Percentiles rank a stretch among this genome's conserved stretches.
These are phyloP conservation scores for Forbesichthys agassizii DNA, from an alignment of 2,113 vertebrate species.

Conservation along the genomic window DNA sequence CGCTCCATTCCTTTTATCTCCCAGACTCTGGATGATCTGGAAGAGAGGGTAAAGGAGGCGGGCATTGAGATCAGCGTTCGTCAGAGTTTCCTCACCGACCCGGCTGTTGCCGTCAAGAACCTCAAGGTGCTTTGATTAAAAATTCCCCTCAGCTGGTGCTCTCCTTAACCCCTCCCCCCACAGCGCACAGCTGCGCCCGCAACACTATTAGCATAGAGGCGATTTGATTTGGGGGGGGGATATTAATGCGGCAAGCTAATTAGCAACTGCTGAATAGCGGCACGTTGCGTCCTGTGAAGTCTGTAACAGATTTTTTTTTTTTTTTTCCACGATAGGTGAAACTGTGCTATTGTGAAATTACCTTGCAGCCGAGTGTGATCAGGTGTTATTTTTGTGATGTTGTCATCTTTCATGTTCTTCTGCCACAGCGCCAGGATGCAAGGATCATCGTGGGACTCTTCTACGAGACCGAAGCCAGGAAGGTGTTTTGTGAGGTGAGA, in stretches of 20 bases:
- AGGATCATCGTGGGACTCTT: slow-evolving; percentile 96
- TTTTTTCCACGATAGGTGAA: neutral
- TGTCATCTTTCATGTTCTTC: slow-evolving; percentile 15
- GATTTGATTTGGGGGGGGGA: slow-evolving; percentile 55
- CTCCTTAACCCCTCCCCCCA: slow-evolving; percentile 13
- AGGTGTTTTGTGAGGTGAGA: slow-evolving; percentile 94
- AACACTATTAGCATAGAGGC: slow-evolving; percentile 59
- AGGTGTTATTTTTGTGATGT: slow-evolving; percentile 2
- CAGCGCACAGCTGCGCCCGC: slow-evolving; percentile 49
- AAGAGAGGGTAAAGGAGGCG: slow-evolving; percentile 89
- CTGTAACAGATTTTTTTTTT: slow-evolving; percentile 30
- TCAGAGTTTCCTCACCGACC: slow-evolving; percentile 95
- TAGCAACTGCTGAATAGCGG: slow-evolving; percentile 50
- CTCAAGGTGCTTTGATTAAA: slow-evolving; percentile 87
- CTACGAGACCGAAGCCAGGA: slow-evolving; percentile 94
- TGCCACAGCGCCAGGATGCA: slow-evolving; percentile 87
- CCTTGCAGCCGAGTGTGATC: slow-evolving; percentile 20
- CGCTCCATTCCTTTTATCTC: slow-evolving; percentile 45
- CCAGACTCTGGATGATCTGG: slow-evolving; percentile 92
- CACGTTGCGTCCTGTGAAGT: slow-evolving; percentile 38
- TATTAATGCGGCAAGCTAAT: slow-evolving; percentile 65
- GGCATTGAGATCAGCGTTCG: slow-evolving; percentile 94
- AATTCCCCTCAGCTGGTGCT: slow-evolving; percentile 66
- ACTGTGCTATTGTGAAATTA: slow-evolving; percentile 19
- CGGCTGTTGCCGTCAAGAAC: slow-evolving; percentile 91